Evolutionary conservation across 1,140 invertebrate species (phyloP).

Genomic region (Dysdera silvatica): DNA sequence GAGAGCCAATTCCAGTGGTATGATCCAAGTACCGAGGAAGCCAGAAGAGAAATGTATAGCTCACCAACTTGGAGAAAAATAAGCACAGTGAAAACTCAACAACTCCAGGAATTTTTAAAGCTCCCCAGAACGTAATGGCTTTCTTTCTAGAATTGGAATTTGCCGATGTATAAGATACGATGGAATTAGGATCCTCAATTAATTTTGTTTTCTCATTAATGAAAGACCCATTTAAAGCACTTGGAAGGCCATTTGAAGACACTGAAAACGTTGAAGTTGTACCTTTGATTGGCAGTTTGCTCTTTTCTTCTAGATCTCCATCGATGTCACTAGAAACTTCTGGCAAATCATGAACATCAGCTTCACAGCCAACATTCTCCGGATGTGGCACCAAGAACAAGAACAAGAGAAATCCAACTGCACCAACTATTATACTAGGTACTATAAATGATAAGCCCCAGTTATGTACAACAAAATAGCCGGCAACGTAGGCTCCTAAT

Average conservation of each 20-base stretch:
- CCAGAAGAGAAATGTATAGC: constrained; percentile 96
- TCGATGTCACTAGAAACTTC: neutral
- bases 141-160: constrained; percentile 39
- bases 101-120: constrained; percentile 82
- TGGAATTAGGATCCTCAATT: too few relatives aligned
- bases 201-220: constrained; percentile 12
- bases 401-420: constrained; percentile 69
- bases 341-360: neutral
- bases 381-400: constrained; percentile 72
- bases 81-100: constrained; percentile 86
- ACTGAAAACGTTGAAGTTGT: constrained; percentile 27
- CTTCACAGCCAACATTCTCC: constrained; percentile 53
- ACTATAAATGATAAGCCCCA: constrained; percentile 90
- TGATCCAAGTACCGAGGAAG: constrained; percentile 77
- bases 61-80: constrained; percentile 96
- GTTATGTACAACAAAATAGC: constrained; percentile 69
- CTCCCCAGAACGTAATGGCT: constrained; percentile 68
- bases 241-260: neutral
- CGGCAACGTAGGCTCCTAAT: constrained; percentile 71
- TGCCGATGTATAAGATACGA: neutral
- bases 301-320: neutral
- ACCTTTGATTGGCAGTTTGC: neutral
- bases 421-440: constrained; percentile 75
- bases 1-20: constrained; percentile 60
- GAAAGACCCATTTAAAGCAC: too few relatives aligned